Evolutionary conservation across 1,140 invertebrate genomes (phyloP).

Genomic region (Coelopa frigida): DNA sequence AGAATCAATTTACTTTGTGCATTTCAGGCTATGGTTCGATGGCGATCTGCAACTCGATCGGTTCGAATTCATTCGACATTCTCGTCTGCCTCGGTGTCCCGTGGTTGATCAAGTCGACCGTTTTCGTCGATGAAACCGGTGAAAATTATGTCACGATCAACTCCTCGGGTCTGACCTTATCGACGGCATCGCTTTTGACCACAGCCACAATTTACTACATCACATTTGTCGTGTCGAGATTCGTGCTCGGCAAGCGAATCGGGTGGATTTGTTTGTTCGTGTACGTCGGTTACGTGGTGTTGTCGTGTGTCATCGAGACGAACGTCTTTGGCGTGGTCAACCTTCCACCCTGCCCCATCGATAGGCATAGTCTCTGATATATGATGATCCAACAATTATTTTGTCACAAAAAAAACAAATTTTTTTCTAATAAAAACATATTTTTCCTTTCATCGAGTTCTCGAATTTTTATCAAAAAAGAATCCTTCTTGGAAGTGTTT

Average conservation of each 20-base stretch:
- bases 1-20: neutral
- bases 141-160: conserved; percentile 53
- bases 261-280: conserved; percentile 65
- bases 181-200: conserved; percentile 63
- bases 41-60: conserved; percentile 10
- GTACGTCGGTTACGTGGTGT: conserved; percentile 62
- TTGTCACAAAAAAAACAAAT: neutral
- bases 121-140: conserved; percentile 55
- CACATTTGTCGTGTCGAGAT: conserved; percentile 38
- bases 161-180: conserved; percentile 66
- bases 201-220: conserved; percentile 62
- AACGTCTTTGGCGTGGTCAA: conserved; percentile 60
- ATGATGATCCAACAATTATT: neutral
- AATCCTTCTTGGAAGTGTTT: too few relatives aligned
- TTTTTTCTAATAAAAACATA: too few relatives aligned
- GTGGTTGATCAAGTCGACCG: conserved; percentile 51
- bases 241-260: conserved; percentile 58
- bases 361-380: neutral
- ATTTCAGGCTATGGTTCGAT: conserved; percentile 10
- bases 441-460: too few relatives aligned
- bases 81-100: conserved; percentile 8
- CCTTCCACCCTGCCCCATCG: conserved; percentile 49
- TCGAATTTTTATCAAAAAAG: too few relatives aligned
- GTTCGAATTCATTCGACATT: conserved; percentile 9
- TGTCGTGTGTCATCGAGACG: conserved; percentile 71